Percentiles rank a stretch among this genome's conserved stretches.
Evolutionary conservation across 2,888 invertebrate species (phyloP).

Genomic region (Vesta saturnalis): DNA sequence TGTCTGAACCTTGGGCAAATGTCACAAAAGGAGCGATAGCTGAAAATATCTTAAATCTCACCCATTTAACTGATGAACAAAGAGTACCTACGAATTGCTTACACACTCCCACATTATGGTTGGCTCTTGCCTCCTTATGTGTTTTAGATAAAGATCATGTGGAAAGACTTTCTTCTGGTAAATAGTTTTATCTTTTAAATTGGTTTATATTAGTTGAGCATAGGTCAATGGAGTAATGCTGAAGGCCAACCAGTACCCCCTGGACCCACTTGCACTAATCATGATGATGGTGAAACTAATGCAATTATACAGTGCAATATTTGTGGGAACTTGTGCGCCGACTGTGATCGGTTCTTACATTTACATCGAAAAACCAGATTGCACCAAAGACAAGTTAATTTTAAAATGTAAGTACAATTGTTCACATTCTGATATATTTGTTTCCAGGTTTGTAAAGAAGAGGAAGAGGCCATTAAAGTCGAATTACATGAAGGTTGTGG

Average conservation of each 20-base stretch:
- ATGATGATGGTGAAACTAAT: constrained; percentile 93
- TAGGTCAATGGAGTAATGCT: constrained; percentile 80
- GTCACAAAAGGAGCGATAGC: constrained; percentile 91
- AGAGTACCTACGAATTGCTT: constrained; percentile 82
- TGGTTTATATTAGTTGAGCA: constrained; percentile 51
- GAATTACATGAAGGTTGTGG: constrained; percentile 98
- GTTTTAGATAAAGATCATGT: constrained; percentile 93
- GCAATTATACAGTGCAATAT: constrained; percentile 92
- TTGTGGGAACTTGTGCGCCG: constrained; percentile 94
- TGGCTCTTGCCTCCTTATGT: constrained; percentile 92
- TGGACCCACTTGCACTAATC: constrained; percentile 91
- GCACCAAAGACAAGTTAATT: constrained; percentile 80
- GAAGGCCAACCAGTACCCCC: constrained; percentile 68
- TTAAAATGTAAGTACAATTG: not conserved
- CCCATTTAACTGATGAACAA: constrained; percentile 80
- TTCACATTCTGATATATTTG: constrained; percentile 15
- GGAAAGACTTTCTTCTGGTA: constrained; percentile 76
- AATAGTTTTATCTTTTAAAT: not conserved
- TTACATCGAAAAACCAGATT: constrained; percentile 86
- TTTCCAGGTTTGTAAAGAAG: constrained; percentile 88
- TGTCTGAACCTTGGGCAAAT: constrained; percentile 86
- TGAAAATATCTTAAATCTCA: constrained; percentile 84
- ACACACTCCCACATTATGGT: constrained; percentile 87
- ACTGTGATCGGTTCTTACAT: constrained; percentile 96
- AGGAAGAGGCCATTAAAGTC: constrained; percentile 94